Evolutionary conservation across 1,140 invertebrate genomes (phyloP).

Genomic region (Trichomalopsis sarcophagae): DNA sequence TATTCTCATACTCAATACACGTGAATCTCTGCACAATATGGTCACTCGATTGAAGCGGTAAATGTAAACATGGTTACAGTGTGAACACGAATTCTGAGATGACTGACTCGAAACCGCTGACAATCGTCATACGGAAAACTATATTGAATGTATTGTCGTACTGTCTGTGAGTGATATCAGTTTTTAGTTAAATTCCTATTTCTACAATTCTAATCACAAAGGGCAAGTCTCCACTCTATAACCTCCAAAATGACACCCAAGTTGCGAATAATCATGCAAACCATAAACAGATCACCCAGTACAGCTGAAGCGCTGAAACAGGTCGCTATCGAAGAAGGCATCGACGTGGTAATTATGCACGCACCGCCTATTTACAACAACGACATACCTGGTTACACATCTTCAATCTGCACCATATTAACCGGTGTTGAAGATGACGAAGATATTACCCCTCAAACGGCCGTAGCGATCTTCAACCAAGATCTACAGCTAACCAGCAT

Average conservation of each 20-base stretch:
- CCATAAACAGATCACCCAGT: not conserved
- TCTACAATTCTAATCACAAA: not conserved
- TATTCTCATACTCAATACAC: no score
- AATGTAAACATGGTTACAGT: no score
- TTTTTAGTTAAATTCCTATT: not conserved
- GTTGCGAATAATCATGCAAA: constrained; percentile 17
- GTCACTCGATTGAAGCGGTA: no score
- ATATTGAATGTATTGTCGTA: no score
- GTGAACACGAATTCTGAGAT: no score
- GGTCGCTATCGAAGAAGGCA: not conserved
- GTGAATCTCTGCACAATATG: no score
- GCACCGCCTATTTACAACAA: not conserved
- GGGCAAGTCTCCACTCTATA: no score
- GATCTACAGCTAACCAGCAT: not conserved
- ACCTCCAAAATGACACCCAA: not conserved
- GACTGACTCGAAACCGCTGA: no score
- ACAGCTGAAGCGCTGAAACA: not conserved
- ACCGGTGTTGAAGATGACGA: not conserved
- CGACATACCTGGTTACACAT: not conserved
- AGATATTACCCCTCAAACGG: not conserved
- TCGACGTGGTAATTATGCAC: not conserved
- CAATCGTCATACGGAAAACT: not conserved
- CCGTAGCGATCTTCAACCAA: not conserved
- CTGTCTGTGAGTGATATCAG: not conserved
- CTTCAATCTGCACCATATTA: not conserved